phyloP scores from a whole-genome alignment of 2,888 invertebrate genomes.

The Coecobrya sp. region DNA sequence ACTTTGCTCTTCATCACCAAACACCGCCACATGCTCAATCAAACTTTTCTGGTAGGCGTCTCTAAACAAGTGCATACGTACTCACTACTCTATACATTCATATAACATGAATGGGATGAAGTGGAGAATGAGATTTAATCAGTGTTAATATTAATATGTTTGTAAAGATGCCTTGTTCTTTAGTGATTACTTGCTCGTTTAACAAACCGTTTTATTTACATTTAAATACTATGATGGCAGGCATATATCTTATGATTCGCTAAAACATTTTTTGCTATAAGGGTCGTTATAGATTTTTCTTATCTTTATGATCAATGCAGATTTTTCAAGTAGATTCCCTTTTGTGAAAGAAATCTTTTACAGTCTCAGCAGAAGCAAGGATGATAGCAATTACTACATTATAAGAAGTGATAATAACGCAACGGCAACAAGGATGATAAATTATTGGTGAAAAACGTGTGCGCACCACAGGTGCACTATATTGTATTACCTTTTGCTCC shows the following conservation, averaged over 20 bases:
- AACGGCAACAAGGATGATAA: conserved; percentile 18
- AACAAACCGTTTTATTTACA: conserved; percentile 26
- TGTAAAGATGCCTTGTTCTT: conserved; percentile 21
- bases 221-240: conserved; percentile 2
- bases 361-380: neutral
- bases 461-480: conserved; percentile 46
- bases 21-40: conserved; percentile 2
- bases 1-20: conserved; percentile 10
- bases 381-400: conserved; percentile 11
- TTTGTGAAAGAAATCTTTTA: neutral
- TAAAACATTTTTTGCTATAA: neutral
- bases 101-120: conserved; percentile 15
- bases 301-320: neutral
- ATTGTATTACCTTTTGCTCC: neutral
- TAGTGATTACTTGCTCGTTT: conserved; percentile 24
- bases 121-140: conserved; percentile 40
- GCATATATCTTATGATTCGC: neutral
- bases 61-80: neutral
- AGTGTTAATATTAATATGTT: conserved; percentile 50
- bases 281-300: neutral
- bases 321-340: conserved; percentile 14
- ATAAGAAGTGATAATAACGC: conserved; percentile 12
- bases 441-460: conserved; percentile 42
- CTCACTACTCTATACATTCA: neutral
- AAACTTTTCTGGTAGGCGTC: conserved; percentile 41